phyloP scores from a whole-genome alignment of 2,888 invertebrate species.

The Philereme vetulata region DNA sequence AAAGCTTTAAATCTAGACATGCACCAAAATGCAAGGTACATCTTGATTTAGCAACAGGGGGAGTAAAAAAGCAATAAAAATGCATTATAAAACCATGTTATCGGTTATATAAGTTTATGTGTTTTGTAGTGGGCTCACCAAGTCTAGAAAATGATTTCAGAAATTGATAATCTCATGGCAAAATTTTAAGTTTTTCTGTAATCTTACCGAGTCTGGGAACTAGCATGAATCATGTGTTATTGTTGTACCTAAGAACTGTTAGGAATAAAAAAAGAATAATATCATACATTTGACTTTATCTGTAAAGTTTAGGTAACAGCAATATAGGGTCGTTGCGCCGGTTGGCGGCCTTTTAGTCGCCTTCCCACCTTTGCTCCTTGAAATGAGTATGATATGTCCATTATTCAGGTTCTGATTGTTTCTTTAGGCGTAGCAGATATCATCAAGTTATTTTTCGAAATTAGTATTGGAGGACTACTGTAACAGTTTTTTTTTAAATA shows the following conservation, averaged over 20 bases:
- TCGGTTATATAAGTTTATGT: conserved; percentile 72
- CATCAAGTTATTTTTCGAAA: too few species aligned
- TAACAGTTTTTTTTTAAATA: too few species aligned
- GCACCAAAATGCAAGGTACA: conserved; percentile 25
- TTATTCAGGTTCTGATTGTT: too few species aligned
- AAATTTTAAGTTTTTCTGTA: conserved; percentile 19
- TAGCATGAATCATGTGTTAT: conserved; percentile 9
- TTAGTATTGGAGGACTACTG: too few species aligned
- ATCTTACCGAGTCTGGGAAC: background rate
- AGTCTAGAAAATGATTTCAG: conserved; percentile 41
- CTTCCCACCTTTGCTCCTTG: too few species aligned
- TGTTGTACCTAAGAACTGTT: background rate
- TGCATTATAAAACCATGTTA: conserved; percentile 68
- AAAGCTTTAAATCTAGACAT: conserved; percentile 8
- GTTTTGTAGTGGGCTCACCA: conserved; percentile 56
- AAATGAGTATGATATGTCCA: too few species aligned
- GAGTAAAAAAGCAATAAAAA: conserved; percentile 65
- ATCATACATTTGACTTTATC: background rate
- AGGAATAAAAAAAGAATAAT: background rate
- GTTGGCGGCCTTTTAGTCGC: too few species aligned
- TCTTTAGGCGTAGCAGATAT: too few species aligned
- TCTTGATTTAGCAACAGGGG: conserved; percentile 50
- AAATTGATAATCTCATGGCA: conserved; percentile 38
- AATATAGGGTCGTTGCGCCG: too few species aligned
- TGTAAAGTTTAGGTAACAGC: too few species aligned